A percentile compares a stretch with the other conserved stretches of the same genome.
These are phyloP conservation scores for Ptychochromis oligacanthus DNA, from an alignment of 2,113 vertebrate genomes.

Conservation along the genomic window DNA sequence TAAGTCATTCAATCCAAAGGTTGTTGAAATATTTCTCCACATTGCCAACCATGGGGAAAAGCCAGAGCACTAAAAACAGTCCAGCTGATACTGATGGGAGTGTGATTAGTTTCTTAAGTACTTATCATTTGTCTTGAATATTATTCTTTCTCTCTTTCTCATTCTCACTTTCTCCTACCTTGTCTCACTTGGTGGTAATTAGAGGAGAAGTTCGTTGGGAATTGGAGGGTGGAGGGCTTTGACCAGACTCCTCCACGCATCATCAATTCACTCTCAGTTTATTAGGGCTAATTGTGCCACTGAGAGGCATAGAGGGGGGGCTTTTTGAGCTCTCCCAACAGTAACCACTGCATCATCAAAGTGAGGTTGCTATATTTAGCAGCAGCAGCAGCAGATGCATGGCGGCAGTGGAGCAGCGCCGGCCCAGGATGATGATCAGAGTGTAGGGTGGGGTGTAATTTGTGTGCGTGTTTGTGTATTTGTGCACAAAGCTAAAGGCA, in stretches of 20 bases:
- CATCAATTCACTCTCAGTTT: slow-evolving; percentile 57
- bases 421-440: slow-evolving; percentile 56
- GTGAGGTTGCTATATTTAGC: slow-evolving; percentile 76
- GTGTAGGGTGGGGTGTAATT: slow-evolving; percentile 9
- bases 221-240: background rate
- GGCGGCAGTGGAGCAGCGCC: slow-evolving; percentile 27
- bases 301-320: slow-evolving; percentile 36
- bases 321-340: slow-evolving; percentile 58
- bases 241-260: slow-evolving; percentile 46
- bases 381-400: slow-evolving; percentile 52
- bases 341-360: slow-evolving; percentile 75
- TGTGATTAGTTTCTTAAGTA: background rate
- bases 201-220: slow-evolving; percentile 4
- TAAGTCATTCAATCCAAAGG: background rate
- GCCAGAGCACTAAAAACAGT: background rate
- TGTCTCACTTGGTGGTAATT: slow-evolving; percentile 45
- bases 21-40: background rate
- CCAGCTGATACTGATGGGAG: background rate
- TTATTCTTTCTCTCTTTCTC: background rate
- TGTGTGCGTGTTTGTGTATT: slow-evolving; percentile 24
- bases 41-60: background rate
- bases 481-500: slow-evolving; percentile 12
- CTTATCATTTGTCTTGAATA: background rate
- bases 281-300: slow-evolving; percentile 68
- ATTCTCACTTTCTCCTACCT: background rate